phyloP scores from a whole-genome alignment of 1,140 invertebrate genomes.

The Zaprionus camerounensis region DNA sequence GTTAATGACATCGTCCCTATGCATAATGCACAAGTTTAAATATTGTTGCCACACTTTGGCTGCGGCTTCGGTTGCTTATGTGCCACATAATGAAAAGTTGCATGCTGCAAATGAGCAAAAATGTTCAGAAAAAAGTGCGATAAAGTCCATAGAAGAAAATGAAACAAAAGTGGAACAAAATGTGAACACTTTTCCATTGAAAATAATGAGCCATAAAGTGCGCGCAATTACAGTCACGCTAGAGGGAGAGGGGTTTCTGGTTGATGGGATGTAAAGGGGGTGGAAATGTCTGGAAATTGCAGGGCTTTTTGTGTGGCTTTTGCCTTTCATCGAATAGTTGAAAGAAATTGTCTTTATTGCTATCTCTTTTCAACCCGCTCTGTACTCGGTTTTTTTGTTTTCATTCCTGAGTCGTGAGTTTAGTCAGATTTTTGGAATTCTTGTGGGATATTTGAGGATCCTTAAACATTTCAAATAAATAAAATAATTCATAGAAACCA shows the following conservation, averaged over 20 bases:
- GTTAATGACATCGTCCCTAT: constrained; percentile 67
- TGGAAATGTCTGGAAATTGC: constrained; percentile 35
- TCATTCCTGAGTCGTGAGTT: background rate
- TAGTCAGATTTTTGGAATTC: background rate
- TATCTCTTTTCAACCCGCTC: background rate
- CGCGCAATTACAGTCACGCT: constrained; percentile 51
- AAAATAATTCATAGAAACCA: background rate
- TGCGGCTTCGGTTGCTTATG: constrained; percentile 44
- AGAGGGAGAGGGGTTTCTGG: background rate
- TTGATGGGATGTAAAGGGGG: background rate
- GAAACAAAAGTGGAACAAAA: constrained; percentile 31
- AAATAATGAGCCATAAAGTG: constrained; percentile 75
- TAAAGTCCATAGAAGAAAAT: background rate
- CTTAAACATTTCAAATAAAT: background rate
- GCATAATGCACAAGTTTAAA: constrained; percentile 70
- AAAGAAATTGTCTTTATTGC: constrained; percentile 45
- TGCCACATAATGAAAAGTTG: constrained; percentile 64
- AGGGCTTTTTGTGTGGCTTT: constrained; percentile 23
- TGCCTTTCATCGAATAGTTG: constrained; percentile 56
- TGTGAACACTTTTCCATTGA: constrained; percentile 58
- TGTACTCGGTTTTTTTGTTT: background rate
- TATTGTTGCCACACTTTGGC: constrained; percentile 55
- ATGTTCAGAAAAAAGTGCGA: constrained; percentile 23
- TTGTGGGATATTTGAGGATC: constrained; percentile 9
- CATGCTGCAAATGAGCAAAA: constrained; percentile 39